These are phyloP conservation scores for Propithecus deckenii DNA, from an alignment of 2,797 vertebrate species.

Conservation along the genomic window DNA sequence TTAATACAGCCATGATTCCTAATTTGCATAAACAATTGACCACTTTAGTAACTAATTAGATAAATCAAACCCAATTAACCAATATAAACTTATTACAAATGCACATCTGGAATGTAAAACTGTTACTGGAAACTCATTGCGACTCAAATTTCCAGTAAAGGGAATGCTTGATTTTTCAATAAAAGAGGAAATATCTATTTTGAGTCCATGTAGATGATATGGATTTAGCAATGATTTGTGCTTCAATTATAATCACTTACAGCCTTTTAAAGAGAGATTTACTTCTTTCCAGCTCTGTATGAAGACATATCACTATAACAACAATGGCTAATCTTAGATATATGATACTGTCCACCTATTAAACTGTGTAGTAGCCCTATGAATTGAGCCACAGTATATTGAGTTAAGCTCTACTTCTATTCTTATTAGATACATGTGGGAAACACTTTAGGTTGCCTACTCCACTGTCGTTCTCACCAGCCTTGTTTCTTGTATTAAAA, in stretches of 20 bases:
- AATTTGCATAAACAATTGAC: constrained; percentile 85
- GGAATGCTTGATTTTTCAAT: constrained; percentile 72
- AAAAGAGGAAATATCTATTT: constrained; percentile 65
- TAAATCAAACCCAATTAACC: constrained; percentile 81
- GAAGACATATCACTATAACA: constrained; percentile 1
- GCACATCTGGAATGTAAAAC: constrained; percentile 72
- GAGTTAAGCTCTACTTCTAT: not conserved
- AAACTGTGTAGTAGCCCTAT: not conserved
- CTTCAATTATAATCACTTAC: constrained; percentile 63
- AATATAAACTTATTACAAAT: constrained; percentile 75
- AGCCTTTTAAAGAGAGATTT: constrained; percentile 61
- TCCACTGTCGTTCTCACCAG: not conserved
- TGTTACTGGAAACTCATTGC: constrained; percentile 78
- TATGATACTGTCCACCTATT: not conserved
- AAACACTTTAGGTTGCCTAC: not conserved
- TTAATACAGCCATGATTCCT: constrained; percentile 73
- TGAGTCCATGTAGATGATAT: constrained; percentile 53
- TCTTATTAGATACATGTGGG: not conserved
- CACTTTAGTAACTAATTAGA: constrained; percentile 83
- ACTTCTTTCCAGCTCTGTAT: constrained; percentile 6
- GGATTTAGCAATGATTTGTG: constrained; percentile 74
- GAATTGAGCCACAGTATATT: not conserved
- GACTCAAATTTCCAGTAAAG: constrained; percentile 74
- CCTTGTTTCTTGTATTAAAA: not conserved
- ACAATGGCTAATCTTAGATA: not conserved